Evolutionary conservation across 2,113 vertebrate species (phyloP).

Genomic region (Rhinoptilus africanus): DNA sequence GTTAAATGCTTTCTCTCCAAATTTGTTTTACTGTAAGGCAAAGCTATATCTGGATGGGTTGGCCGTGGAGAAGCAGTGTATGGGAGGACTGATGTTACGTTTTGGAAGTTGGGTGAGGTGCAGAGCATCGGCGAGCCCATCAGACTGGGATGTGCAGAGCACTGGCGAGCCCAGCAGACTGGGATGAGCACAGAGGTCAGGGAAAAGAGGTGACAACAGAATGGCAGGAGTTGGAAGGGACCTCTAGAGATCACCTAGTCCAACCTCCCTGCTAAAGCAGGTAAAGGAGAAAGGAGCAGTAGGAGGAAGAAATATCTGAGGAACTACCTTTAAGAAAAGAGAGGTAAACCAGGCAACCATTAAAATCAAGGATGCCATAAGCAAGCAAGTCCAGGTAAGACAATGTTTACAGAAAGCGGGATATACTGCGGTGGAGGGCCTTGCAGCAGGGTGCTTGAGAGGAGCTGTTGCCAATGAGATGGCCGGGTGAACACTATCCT

Average conservation of each 20-base stretch:
- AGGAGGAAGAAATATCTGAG: neutral
- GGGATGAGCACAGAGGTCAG: neutral
- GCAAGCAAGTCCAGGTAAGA: neutral
- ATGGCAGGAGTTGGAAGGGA: neutral
- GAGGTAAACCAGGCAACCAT: neutral
- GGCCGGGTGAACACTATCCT: neutral
- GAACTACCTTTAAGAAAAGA: neutral
- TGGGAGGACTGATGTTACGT: neutral
- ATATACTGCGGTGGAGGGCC: fast-evolving
- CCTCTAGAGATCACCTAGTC: neutral
- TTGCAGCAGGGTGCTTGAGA: neutral
- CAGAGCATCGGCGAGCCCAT: neutral
- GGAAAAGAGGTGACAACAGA: neutral
- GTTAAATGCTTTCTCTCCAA: neutral
- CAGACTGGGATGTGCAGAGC: neutral
- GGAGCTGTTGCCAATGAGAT: neutral
- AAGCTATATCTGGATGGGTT: neutral
- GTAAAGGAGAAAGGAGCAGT: neutral
- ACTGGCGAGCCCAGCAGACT: neutral
- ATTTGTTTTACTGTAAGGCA: neutral
- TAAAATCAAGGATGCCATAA: neutral
- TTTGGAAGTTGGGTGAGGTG: neutral
- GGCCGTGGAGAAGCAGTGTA: neutral
- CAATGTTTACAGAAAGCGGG: fast-evolving
- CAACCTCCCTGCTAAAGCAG: neutral